These are phyloP conservation scores for Cryptoblepharus egeriae DNA, from an alignment of 2,797 vertebrate genomes.

Conservation along the genomic window DNA sequence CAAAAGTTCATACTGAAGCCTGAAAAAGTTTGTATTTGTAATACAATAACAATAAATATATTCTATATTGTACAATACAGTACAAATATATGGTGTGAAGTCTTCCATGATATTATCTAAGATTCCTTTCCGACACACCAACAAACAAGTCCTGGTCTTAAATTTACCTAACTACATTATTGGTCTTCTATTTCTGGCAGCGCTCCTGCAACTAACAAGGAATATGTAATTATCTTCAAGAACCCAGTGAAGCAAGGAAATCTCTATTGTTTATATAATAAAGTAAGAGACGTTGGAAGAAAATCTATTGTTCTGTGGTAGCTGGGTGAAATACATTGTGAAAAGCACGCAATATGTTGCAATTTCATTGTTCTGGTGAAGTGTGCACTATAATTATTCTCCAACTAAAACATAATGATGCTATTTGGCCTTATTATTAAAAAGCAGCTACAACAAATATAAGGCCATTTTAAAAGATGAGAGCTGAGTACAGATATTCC, in stretches of 20 bases:
- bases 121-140: background rate
- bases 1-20: background rate
- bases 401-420: constrained; percentile 25
- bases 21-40: background rate
- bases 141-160: background rate
- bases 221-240: constrained; percentile 47
- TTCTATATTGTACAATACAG: background rate
- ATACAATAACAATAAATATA: background rate
- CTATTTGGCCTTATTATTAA: constrained; percentile 12
- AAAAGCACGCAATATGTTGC: constrained; percentile 27
- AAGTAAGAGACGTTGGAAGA: constrained; percentile 9
- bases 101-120: background rate
- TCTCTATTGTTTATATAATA: constrained; percentile 49
- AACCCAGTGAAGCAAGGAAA: constrained; percentile 47
- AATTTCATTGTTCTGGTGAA: constrained; percentile 28
- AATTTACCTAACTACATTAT: constrained; percentile 19
- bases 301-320: constrained; percentile 39
- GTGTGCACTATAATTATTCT: background rate
- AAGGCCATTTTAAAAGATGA: background rate
- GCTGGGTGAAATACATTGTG: constrained; percentile 23
- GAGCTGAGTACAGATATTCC: background rate
- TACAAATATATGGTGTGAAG: background rate
- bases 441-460: background rate
- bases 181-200: constrained; percentile 18
- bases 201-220: constrained; percentile 39